These are phyloP conservation scores for Pedionomus torquatus DNA, from an alignment of 2,113 vertebrate species.

Conservation along the genomic window DNA sequence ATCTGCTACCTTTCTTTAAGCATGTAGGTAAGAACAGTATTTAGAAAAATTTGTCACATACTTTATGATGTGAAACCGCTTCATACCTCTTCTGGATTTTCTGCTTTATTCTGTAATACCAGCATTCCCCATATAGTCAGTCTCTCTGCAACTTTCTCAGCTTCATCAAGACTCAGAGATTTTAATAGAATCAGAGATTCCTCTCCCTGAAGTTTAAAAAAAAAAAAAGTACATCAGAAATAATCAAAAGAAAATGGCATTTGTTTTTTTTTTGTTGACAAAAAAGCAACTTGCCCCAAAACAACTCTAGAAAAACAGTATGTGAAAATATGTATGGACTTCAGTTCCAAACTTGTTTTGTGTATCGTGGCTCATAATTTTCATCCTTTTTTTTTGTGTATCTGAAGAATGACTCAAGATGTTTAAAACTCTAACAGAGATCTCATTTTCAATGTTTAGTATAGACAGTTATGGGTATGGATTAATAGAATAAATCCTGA, in stretches of 20 bases:
- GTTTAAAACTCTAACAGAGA: neutral
- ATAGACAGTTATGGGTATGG: neutral
- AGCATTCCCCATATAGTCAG: conserved; percentile 84
- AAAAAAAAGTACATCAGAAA: neutral
- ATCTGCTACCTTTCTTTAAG: neutral
- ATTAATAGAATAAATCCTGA: neutral
- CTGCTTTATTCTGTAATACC: conserved; percentile 80
- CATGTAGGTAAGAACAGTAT: neutral
- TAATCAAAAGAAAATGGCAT: neutral
- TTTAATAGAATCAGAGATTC: conserved; percentile 81
- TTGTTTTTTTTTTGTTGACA: neutral
- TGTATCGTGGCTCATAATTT: neutral
- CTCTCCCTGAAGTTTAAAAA: conserved; percentile 75
- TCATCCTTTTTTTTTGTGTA: neutral
- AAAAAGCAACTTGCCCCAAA: neutral
- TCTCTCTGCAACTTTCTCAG: conserved; percentile 82
- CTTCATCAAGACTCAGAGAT: conserved; percentile 77
- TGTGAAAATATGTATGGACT: neutral
- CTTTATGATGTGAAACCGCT: neutral
- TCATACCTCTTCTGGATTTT: conserved; percentile 77
- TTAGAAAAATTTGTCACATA: neutral
- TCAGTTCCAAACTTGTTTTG: neutral
- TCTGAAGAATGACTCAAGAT: neutral
- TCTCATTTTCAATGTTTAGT: neutral
- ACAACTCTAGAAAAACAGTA: neutral